phyloP scores from a whole-genome alignment of 2,113 vertebrate species.

The Perognathus longimembris region DNA sequence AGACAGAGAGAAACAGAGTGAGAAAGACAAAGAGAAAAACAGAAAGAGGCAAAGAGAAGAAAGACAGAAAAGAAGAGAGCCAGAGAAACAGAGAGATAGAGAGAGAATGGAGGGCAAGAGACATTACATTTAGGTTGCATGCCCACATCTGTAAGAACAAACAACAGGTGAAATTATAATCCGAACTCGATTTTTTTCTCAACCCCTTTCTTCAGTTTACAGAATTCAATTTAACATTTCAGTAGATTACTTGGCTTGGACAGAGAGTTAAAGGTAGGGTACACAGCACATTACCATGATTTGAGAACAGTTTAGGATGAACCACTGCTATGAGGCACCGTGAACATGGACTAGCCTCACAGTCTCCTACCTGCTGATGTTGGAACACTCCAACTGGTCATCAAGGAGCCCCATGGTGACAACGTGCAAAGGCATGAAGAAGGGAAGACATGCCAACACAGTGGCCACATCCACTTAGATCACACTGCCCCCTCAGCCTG shows the following conservation, averaged over 20 bases:
- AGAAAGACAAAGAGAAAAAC: background rate
- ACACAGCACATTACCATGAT: background rate
- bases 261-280: background rate
- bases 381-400: background rate
- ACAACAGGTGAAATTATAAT: background rate
- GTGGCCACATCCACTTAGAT: background rate
- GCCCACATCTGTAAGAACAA: background rate
- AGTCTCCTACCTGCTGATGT: background rate
- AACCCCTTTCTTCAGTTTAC: background rate
- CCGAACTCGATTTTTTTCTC: background rate
- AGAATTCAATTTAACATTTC: background rate
- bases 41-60: no score
- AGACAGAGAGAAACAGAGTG: no score
- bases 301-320: background rate
- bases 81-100: no score
- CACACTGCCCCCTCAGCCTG: slow-evolving; percentile 11
- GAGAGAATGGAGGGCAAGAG: background rate
- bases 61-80: no score
- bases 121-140: background rate
- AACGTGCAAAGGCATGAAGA: background rate
- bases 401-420: background rate
- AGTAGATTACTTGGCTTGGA: background rate
- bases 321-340: background rate
- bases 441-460: background rate
- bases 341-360: background rate